A percentile compares a stretch with the other conserved stretches of the same genome.
These are phyloP conservation scores for Silurus lanzhouensis DNA, from an alignment of 2,797 vertebrate genomes.

Conservation along the genomic window DNA sequence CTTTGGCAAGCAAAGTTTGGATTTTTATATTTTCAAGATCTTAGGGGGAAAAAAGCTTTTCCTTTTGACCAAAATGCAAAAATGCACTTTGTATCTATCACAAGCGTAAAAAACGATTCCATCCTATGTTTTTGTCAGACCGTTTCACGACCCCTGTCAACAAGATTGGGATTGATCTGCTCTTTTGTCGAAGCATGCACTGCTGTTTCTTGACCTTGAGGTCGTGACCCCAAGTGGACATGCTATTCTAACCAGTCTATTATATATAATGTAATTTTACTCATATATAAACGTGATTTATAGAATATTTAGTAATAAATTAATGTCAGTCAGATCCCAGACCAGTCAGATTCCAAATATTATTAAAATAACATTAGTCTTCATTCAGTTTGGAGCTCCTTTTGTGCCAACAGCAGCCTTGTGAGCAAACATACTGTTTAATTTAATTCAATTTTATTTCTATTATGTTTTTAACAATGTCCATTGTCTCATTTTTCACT, in stretches of 20 bases:
- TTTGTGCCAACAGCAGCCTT: not conserved
- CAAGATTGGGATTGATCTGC: conserved; percentile 16
- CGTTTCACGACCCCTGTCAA: not conserved
- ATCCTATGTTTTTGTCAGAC: not conserved
- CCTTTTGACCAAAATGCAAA: not conserved
- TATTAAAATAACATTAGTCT: not conserved
- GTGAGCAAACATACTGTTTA: not conserved
- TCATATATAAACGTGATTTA: not conserved
- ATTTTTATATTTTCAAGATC: not conserved
- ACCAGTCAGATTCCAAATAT: not conserved
- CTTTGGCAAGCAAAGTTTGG: too few species aligned
- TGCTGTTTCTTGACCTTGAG: not conserved
- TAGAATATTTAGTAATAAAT: not conserved
- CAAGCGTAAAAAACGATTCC: not conserved
- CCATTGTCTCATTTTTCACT: too few species aligned
- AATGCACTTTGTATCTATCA: not conserved
- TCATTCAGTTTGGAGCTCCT: not conserved
- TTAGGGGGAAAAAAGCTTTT: not conserved
- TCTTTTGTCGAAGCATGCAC: not conserved
- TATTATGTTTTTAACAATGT: too few species aligned
- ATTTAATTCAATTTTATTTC: too few species aligned
- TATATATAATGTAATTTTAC: not conserved
- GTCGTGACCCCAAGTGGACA: not conserved
- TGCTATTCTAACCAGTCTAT: not conserved
- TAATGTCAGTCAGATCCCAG: not conserved